Percentiles rank a stretch among this genome's conserved stretches.
phyloP scores from a whole-genome alignment of 64 coral and sea anemone genomes.

The Hydrozoanthus tunicans region DNA sequence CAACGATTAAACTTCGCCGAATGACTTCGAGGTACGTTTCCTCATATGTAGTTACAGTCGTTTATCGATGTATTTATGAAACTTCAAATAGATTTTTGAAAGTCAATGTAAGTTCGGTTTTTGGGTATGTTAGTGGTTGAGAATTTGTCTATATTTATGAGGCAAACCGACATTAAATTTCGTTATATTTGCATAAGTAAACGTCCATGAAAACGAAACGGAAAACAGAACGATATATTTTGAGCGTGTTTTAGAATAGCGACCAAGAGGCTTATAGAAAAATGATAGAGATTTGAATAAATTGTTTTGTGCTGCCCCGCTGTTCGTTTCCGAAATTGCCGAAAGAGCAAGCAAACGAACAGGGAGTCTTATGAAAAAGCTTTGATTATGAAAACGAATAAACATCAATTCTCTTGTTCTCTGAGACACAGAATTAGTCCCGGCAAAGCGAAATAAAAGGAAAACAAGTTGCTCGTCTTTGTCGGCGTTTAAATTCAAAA shows the following conservation, averaged over 20 bases:
- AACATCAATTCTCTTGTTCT: neutral
- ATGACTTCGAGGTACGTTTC: slow-evolving; percentile 1
- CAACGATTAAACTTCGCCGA: neutral
- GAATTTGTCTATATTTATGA: neutral
- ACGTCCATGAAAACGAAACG: neutral
- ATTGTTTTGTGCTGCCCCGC: no score
- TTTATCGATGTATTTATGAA: neutral
- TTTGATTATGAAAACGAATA: neutral
- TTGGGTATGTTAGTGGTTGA: neutral
- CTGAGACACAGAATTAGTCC: neutral
- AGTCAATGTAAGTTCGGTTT: neutral
- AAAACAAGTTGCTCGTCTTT: neutral
- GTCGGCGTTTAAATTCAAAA: neutral
- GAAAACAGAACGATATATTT: neutral
- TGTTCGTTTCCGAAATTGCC: no score
- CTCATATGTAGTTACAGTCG: neutral
- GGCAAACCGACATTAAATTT: neutral
- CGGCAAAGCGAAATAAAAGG: neutral
- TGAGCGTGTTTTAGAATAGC: neutral
- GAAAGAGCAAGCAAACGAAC: neutral
- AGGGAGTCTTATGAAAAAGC: neutral
- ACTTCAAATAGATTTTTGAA: slow-evolving; percentile 10
- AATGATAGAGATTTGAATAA: neutral
- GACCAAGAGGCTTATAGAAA: neutral
- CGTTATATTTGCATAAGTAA: neutral